Conservation (phyloP, 2,797 vertebrate species). For the Onychomys torridus region DNA sequence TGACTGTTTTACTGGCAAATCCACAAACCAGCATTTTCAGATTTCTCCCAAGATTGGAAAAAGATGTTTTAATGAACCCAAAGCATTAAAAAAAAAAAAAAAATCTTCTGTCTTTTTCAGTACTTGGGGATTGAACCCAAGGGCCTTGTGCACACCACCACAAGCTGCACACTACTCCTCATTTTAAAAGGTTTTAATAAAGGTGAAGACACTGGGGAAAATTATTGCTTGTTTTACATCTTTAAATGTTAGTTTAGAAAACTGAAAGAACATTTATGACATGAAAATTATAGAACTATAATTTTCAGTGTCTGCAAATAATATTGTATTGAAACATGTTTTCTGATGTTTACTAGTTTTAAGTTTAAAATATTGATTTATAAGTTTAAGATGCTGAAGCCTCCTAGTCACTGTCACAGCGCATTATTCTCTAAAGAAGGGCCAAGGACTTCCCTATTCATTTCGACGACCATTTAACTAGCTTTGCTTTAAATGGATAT, state of each 20-base stretch:
- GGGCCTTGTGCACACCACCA: not conserved
- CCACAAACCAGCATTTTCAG: not conserved
- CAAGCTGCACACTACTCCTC: not conserved
- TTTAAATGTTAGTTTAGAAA: not conserved
- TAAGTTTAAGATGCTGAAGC: conserved; percentile 12
- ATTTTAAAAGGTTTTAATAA: not conserved
- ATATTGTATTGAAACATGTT: not conserved
- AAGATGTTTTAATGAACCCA: not conserved
- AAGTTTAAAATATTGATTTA: conserved; percentile 55
- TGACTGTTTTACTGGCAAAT: not conserved
- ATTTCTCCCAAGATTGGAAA: not conserved
- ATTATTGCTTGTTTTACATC: not conserved
- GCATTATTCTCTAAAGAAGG: not conserved
- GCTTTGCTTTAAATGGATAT: conserved; percentile 24
- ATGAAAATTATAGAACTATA: not conserved
- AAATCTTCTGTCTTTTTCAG: not conserved
- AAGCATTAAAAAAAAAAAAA: not conserved
- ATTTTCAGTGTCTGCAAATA: not conserved
- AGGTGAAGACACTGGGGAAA: not conserved
- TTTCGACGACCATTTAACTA: conserved; percentile 2
- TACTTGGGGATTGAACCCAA: not conserved
- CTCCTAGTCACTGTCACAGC: not conserved
- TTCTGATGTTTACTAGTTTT: conserved; percentile 56
- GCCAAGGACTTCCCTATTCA: not conserved
- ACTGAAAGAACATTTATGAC: conserved; percentile 37